Evolutionary conservation across 2,888 invertebrate genomes (phyloP).

Genomic region (Incurvaria masculella): DNA sequence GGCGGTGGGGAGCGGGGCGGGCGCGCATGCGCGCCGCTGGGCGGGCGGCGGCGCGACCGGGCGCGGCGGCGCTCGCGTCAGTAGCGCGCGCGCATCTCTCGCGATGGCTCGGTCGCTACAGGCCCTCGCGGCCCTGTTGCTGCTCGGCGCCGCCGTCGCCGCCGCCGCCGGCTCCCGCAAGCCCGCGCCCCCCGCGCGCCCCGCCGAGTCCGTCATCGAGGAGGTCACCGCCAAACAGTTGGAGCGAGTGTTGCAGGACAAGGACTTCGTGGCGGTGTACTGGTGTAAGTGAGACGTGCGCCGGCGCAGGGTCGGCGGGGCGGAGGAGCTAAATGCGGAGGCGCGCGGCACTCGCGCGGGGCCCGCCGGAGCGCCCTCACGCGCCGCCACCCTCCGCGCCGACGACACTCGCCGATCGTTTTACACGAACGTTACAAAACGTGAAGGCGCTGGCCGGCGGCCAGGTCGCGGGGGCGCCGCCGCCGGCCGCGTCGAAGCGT

Average conservation of each 20-base stretch:
- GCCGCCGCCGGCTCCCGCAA: slow-evolving; percentile 33
- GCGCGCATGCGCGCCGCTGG: slow-evolving; percentile 19
- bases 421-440: slow-evolving; percentile 23
- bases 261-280: slow-evolving; percentile 93
- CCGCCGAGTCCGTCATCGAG: slow-evolving; percentile 78
- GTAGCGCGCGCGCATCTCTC: slow-evolving; percentile 46
- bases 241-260: slow-evolving; percentile 83
- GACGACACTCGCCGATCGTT: slow-evolving; percentile 20
- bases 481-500: slow-evolving; percentile 34
- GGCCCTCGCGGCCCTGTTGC: slow-evolving; percentile 49
- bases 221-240: slow-evolving; percentile 92
- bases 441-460: slow-evolving; percentile 26
- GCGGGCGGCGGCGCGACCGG: slow-evolving; percentile 28
- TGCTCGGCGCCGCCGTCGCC: slow-evolving; percentile 50
- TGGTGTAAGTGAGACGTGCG: slow-evolving; percentile 79
- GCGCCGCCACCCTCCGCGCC: slow-evolving; percentile 19
- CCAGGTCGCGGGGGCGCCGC: slow-evolving; percentile 28
- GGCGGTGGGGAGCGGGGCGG: slow-evolving; percentile 17
- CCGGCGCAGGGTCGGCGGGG: background rate
- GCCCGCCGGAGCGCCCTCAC: slow-evolving; percentile 23
- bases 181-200: slow-evolving; percentile 40
- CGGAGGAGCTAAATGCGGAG: background rate
- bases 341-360: slow-evolving; percentile 20
- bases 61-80: slow-evolving; percentile 32
- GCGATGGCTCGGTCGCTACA: slow-evolving; percentile 54